Base-by-base conservation (phyloP, 1,140 invertebrate species). In the Tetragonula clypearis region DNA sequence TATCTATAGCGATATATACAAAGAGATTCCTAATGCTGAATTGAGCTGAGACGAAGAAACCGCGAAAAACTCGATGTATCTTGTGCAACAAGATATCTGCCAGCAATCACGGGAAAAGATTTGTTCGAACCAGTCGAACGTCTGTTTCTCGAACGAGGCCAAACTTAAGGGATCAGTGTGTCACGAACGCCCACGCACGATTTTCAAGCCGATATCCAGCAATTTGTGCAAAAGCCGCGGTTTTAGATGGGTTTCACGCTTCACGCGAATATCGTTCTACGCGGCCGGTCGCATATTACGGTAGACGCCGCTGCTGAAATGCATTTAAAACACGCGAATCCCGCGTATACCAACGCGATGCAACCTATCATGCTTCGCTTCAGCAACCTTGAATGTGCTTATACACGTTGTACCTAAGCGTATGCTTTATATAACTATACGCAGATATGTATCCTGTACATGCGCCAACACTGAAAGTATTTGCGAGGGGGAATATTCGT, bases 341-440 rank as follows among this genome's bases (percentile, higher is more conserved):
- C 41, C 68, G 55, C 35, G 65, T 77, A 72, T 76, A 79, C 69
- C 60, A 8, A 35, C 35, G 69, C 69, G 49, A 62, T 68, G 79
- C 72, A 84, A 87, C 69, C 72, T 71, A 60, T 82, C 78, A 68
- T 85, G 73, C 65, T 65, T 74, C 71, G 75, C 65, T 87, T 82
- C 86, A 82, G 87, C 86, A 87, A 89, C 86, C 49, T 90, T 87
- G 87, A 87, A 90, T 19, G 30, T 30, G 41, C 60, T 26, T 49
- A 81, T 62, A 23, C 19, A 30, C 49, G 49, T 35, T 35, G 35
- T 8, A 69, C 6, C 6, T 19, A 58, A 58, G 19, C 17, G 56
- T 58, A 49, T 49, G 41, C 41, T 49, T 49, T 49, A 12, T 62
- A 21, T n/a, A 62, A 14, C 21, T 66, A 21, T 69, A 69, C 26